These are phyloP conservation scores for Pyrgilauda ruficollis DNA, from an alignment of 2,113 vertebrate genomes.

Conservation along the genomic window DNA sequence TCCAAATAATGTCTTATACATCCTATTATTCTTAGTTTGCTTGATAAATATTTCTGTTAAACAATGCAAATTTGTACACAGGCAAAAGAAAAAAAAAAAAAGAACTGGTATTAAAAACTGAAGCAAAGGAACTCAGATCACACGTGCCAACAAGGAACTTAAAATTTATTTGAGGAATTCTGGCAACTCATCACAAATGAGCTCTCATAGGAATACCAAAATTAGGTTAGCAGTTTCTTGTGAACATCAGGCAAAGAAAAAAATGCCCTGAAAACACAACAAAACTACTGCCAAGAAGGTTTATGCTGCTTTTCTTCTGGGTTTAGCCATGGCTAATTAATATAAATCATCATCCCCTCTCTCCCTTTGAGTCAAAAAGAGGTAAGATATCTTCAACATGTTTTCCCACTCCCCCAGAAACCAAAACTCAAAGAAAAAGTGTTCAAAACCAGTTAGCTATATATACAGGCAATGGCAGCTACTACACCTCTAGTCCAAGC, in stretches of 20 bases:
- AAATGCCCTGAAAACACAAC: neutral
- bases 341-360: neutral
- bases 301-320: neutral
- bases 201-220: neutral
- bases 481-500: neutral
- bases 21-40: neutral
- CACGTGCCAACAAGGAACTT: neutral
- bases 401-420: neutral
- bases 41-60: neutral
- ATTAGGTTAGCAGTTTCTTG: constrained; percentile 4
- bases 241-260: neutral
- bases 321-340: neutral
- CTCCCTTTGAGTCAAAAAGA: neutral
- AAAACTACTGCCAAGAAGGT: neutral
- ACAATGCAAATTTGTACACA: neutral
- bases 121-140: neutral
- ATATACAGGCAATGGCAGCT: neutral
- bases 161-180: neutral
- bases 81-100: neutral
- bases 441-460: neutral
- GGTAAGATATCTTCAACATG: neutral
- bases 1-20: neutral
- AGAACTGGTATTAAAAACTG: neutral
- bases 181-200: neutral
- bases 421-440: neutral